Evolutionary conservation across 2,888 invertebrate genomes (phyloP).

Genomic region (Empis stercorea): DNA sequence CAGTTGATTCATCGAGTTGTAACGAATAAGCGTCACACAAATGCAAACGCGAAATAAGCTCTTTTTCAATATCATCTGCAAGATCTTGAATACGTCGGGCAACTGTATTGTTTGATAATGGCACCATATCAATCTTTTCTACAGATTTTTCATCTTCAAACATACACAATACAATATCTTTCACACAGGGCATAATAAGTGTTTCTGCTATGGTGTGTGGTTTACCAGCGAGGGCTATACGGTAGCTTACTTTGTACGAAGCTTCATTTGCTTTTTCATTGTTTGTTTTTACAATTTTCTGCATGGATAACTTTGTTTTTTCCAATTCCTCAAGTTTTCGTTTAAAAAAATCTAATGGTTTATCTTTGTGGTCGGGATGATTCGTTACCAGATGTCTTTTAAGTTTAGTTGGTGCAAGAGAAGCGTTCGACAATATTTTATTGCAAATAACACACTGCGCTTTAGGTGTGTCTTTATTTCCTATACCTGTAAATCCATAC

Average conservation of each 20-base stretch:
- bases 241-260: slow-evolving; percentile 8
- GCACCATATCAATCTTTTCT: too few relatives aligned
- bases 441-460: too few relatives aligned
- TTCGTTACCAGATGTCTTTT: too few relatives aligned
- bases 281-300: slow-evolving; percentile 1
- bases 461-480: too few relatives aligned
- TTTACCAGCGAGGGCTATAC: slow-evolving; percentile 7
- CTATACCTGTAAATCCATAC: too few relatives aligned
- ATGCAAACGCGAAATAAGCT: slow-evolving; percentile 7
- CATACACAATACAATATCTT: neutral
- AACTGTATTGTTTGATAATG: neutral
- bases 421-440: too few relatives aligned
- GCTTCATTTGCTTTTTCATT: slow-evolving; percentile 9
- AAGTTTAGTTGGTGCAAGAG: too few relatives aligned
- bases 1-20: slow-evolving; percentile 5
- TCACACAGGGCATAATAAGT: slow-evolving; percentile 4
- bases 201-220: slow-evolving; percentile 9
- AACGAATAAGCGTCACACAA: slow-evolving; percentile 5
- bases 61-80: slow-evolving; percentile 5
- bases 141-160: too few relatives aligned
- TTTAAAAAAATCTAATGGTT: too few relatives aligned
- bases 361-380: too few relatives aligned
- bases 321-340: too few relatives aligned
- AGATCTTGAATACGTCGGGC: slow-evolving; percentile 3
- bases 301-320: too few relatives aligned